phyloP scores from a whole-genome alignment of 1,140 invertebrate species.

The Penaeus japonicus region DNA sequence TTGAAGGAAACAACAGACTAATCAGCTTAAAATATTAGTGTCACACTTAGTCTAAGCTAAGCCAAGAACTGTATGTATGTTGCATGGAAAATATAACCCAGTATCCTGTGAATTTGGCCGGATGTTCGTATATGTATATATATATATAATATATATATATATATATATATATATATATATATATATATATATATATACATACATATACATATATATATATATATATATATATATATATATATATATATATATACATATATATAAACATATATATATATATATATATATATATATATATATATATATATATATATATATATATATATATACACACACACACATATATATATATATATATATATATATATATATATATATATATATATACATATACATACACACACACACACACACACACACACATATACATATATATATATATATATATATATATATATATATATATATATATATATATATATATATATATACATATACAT shows the following conservation, averaged over 20 bases:
- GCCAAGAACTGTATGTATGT: too few species aligned
- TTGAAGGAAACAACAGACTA: too few species aligned
- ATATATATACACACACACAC: background rate
- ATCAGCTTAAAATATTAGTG: too few species aligned
- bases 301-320: background rate
- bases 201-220: background rate
- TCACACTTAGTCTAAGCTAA: too few species aligned
- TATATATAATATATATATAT: too few species aligned
- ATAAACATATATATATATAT: background rate
- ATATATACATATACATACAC: background rate
- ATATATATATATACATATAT: background rate
- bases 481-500: background rate
- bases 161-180: background rate
- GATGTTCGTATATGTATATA: too few species aligned
- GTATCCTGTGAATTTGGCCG: too few species aligned
- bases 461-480: background rate
- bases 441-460: background rate
- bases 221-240: background rate
- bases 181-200: background rate
- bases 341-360: background rate
- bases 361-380: background rate
- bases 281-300: background rate
- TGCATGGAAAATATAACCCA: too few species aligned
- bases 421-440: background rate
- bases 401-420: background rate